A percentile compares a stretch with the other conserved stretches of the same genome.
phyloP scores from a whole-genome alignment of 2,888 invertebrate genomes.

The Apamea sordens region DNA sequence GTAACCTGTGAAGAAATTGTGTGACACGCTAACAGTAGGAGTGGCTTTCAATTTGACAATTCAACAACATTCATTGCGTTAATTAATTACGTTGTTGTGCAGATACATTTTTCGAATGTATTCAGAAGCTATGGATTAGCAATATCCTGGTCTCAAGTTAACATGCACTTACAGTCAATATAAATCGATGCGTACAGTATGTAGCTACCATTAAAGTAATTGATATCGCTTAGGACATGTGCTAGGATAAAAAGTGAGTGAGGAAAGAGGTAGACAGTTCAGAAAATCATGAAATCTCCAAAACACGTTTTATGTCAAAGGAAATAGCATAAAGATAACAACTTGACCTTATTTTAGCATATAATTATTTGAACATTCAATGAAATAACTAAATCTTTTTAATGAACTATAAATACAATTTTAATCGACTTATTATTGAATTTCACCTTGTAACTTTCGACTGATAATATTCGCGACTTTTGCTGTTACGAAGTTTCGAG shows the following conservation, averaged over 20 bases:
- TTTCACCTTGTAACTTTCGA: constrained; percentile 1
- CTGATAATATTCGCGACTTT: constrained; percentile 12
- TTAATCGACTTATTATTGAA: not conserved
- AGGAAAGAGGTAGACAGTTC: not conserved
- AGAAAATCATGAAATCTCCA: constrained; percentile 10
- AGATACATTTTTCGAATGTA: not conserved
- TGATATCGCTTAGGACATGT: not conserved
- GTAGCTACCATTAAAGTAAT: constrained; percentile 1
- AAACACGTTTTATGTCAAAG: constrained; percentile 21
- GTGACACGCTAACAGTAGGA: not conserved
- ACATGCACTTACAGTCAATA: not conserved
- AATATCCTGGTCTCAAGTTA: constrained; percentile 11
- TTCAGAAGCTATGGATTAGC: not conserved
- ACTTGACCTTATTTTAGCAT: not conserved
- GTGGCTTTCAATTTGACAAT: too few relatives aligned
- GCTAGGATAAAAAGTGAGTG: not conserved
- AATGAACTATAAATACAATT: not conserved
- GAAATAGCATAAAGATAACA: constrained; percentile 34
- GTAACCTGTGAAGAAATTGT: not conserved
- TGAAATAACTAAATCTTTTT: not conserved
- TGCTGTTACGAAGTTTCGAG: not conserved
- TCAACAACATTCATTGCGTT: too few relatives aligned
- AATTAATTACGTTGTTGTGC: too few relatives aligned
- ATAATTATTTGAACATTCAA: not conserved
- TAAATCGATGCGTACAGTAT: not conserved